These are phyloP conservation scores for Margaritifera margaritifera DNA, from an alignment of 2,888 invertebrate species.

Conservation along the genomic window DNA sequence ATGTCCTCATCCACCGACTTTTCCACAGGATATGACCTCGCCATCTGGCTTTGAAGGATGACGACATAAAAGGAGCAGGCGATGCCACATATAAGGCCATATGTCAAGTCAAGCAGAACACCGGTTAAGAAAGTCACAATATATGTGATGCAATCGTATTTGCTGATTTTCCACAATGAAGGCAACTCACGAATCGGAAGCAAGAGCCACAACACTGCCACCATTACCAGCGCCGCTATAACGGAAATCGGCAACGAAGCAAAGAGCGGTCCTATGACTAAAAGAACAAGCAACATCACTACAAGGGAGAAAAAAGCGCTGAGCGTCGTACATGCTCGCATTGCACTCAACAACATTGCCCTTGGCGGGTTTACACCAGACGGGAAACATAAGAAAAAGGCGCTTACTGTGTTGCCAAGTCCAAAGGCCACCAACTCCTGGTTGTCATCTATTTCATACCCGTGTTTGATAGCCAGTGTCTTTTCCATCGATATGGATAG, in stretches of 20 bases:
- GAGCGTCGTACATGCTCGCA: constrained; percentile 62
- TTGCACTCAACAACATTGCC: constrained; percentile 56
- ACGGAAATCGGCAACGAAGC: constrained; percentile 65
- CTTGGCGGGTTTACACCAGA: constrained; percentile 68
- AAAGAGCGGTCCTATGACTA: constrained; percentile 64
- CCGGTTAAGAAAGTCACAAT: constrained; percentile 50
- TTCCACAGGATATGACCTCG: constrained; percentile 5
- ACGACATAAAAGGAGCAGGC: constrained; percentile 47
- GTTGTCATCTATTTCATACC: constrained; percentile 68
- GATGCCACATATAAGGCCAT: constrained; percentile 62
- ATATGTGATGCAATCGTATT: constrained; percentile 80
- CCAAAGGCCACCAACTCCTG: constrained; percentile 72
- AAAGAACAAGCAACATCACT: constrained; percentile 63
- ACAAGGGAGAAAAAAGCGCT: constrained; percentile 54
- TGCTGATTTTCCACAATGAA: constrained; percentile 83
- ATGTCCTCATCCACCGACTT: too few relatives aligned
- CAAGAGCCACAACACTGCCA: constrained; percentile 72
- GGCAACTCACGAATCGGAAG: constrained; percentile 81
- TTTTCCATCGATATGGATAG: constrained; percentile 68
- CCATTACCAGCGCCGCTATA: constrained; percentile 73
- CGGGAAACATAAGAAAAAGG: constrained; percentile 72
- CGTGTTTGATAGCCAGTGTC: constrained; percentile 65
- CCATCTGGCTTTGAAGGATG: constrained; percentile 46
- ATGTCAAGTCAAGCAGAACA: constrained; percentile 58
- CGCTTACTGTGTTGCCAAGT: constrained; percentile 60